phyloP scores from a whole-genome alignment of 2,888 invertebrate species.

The Nomada lathburiana region DNA sequence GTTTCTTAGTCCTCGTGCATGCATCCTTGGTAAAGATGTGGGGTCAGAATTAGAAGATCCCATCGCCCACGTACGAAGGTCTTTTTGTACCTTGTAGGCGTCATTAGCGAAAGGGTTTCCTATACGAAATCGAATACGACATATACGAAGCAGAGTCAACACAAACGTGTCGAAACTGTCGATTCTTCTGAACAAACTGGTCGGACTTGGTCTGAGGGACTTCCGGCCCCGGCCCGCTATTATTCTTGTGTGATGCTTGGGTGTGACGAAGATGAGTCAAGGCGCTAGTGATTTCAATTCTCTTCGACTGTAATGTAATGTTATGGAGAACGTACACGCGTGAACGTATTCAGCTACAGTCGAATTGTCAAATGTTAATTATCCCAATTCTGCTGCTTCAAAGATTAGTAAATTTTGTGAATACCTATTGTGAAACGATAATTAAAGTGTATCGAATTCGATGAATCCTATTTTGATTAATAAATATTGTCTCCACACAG shows the following conservation, averaged over 20 bases:
- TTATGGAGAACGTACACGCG: conserved; percentile 17
- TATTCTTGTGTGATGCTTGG: conserved; percentile 78
- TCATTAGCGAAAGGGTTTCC: conserved; percentile 79
- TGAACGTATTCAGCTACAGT: background rate
- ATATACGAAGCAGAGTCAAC: conserved; percentile 44
- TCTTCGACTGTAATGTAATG: conserved; percentile 58
- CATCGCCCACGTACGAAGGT: conserved; percentile 81
- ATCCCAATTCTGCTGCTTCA: background rate
- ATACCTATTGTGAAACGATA: background rate
- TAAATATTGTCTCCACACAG: too few species aligned
- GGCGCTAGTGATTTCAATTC: conserved; percentile 55
- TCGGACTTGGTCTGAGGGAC: conserved; percentile 68
- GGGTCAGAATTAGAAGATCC: conserved; percentile 77
- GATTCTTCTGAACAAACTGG: conserved; percentile 71
- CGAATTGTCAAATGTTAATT: conserved; percentile 16
- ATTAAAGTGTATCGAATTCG: too few species aligned
- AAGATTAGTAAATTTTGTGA: conserved; percentile 3
- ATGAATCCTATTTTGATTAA: too few species aligned
- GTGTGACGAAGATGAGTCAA: conserved; percentile 76
- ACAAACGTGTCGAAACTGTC: conserved; percentile 72
- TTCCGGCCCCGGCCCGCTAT: conserved; percentile 76
- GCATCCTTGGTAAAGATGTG: conserved; percentile 34
- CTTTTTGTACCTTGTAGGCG: conserved; percentile 78
- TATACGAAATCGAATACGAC: conserved; percentile 78
- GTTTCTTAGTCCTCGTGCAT: conserved; percentile 51